Conservation (phyloP, 2,797 vertebrate species). For the Furcifer pardalis region DNA sequence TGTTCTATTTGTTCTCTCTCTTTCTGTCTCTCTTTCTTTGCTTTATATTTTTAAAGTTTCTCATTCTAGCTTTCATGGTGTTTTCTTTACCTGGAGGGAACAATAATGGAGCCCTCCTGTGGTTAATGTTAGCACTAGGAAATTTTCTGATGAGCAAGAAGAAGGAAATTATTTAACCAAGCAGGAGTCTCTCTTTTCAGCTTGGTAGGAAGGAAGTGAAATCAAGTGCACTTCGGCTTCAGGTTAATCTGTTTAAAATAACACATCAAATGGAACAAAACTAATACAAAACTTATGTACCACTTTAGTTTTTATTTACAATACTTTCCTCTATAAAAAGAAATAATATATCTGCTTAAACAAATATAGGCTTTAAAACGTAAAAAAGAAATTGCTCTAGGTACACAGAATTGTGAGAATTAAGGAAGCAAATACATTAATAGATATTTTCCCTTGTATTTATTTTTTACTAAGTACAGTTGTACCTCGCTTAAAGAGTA, state of each 20-base stretch:
- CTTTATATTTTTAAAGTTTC: conserved; percentile 61
- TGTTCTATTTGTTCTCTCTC: conserved; percentile 5
- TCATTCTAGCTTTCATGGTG: conserved; percentile 55
- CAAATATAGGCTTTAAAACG: conserved; percentile 34
- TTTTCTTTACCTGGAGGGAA: conserved; percentile 61
- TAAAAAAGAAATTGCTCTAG: not conserved
- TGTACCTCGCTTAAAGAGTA: no score
- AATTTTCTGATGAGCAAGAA: conserved; percentile 54
- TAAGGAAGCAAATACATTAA: conserved; percentile 5
- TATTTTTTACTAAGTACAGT: not conserved
- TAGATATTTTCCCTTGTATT: not conserved
- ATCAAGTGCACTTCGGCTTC: conserved; percentile 48
- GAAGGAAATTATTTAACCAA: conserved; percentile 56
- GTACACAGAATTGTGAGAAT: not conserved
- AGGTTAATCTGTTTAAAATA: conserved; percentile 58
- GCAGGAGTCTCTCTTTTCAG: conserved; percentile 49
- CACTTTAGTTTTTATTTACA: conserved; percentile 54
- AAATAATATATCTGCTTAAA: conserved; percentile 41
- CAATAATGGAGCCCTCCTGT: conserved; percentile 60
- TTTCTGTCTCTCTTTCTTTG: conserved; percentile 31
- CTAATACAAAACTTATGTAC: conserved; percentile 24
- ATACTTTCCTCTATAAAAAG: conserved; percentile 52
- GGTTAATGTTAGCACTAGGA: conserved; percentile 59
- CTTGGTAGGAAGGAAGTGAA: conserved; percentile 49
- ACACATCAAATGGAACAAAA: not conserved